Conservation (phyloP, 2,888 invertebrate genomes). For the Tipula vernalis region DNA sequence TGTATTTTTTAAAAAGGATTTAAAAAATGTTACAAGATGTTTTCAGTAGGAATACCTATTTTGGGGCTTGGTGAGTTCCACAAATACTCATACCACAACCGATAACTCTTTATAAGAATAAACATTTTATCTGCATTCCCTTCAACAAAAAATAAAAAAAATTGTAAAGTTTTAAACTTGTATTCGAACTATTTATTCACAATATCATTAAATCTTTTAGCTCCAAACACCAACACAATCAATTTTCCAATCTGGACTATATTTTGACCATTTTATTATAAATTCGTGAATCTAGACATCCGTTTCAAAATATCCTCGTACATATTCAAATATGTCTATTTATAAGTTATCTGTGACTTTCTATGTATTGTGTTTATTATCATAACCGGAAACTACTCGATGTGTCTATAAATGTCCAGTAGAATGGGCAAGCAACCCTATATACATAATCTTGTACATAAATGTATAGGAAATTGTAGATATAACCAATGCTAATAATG, state of each 20-base stretch:
- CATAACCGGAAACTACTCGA: neutral
- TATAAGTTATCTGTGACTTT: neutral
- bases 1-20: too few relatives aligned
- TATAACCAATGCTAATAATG: neutral
- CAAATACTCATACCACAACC: too few relatives aligned
- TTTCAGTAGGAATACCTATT: too few relatives aligned
- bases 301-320: too few relatives aligned
- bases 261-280: neutral
- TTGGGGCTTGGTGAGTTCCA: too few relatives aligned
- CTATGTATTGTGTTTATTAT: neutral
- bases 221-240: neutral
- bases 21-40: too few relatives aligned
- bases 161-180: neutral
- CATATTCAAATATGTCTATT: neutral
- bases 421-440: neutral
- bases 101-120: too few relatives aligned
- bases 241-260: neutral
- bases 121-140: neutral
- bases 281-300: neutral
- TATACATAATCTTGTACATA: neutral
- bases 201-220: neutral
- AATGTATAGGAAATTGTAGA: neutral
- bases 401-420: neutral
- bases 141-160: neutral
- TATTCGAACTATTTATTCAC: neutral